phyloP scores from a whole-genome alignment of 2,888 invertebrate species.

The Pseudeuparius sepicola region DNA sequence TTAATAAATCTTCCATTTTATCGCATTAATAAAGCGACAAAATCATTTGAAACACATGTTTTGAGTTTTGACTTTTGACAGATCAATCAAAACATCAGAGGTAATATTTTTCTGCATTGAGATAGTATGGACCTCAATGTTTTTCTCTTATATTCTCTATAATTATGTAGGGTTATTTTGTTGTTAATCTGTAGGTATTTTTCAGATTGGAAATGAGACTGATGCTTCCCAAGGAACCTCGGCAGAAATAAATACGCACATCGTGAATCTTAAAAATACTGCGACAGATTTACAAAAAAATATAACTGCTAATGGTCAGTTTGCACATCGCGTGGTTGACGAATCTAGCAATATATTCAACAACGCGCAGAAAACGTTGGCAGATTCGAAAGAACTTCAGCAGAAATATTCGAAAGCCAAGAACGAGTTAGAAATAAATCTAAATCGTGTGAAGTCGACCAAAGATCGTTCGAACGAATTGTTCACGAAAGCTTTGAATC shows the following conservation, averaged over 20 bases:
- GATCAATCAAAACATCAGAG: too few relatives aligned
- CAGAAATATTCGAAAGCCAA: conserved; percentile 64
- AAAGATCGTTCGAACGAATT: conserved; percentile 70
- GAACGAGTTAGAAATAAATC: conserved; percentile 58
- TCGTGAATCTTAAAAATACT: conserved; percentile 59
- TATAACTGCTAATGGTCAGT: conserved; percentile 71
- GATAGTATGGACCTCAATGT: too few relatives aligned
- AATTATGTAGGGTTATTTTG: not conserved
- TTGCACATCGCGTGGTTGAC: conserved; percentile 69
- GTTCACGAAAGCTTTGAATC: conserved; percentile 67
- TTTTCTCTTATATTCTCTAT: too few relatives aligned
- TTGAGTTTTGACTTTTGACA: too few relatives aligned
- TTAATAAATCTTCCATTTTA: too few relatives aligned
- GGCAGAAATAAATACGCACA: conserved; percentile 65
- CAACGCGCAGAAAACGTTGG: conserved; percentile 60
- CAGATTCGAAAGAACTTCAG: conserved; percentile 53
- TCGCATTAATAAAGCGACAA: too few relatives aligned
- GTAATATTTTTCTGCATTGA: too few relatives aligned
- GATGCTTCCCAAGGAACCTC: conserved; percentile 70
- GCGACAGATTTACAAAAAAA: conserved; percentile 69
- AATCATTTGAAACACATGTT: too few relatives aligned
- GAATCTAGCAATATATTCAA: conserved; percentile 64
- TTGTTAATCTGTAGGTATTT: conserved; percentile 16
- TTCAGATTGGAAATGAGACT: conserved; percentile 72
- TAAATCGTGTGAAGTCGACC: conserved; percentile 65